Conservation (phyloP, 2,888 invertebrate species). For the Brenthis daphne region DNA sequence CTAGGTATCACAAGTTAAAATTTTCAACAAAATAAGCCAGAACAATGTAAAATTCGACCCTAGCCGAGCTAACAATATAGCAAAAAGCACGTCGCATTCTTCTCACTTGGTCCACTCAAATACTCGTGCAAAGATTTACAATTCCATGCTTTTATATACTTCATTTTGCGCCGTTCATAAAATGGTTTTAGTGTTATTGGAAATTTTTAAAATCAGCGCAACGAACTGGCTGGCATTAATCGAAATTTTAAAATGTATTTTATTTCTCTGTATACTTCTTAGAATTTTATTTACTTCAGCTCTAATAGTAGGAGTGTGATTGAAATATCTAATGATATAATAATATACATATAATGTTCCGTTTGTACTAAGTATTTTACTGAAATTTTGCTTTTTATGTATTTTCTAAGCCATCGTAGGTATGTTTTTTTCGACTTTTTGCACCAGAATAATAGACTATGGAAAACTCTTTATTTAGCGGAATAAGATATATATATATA, state of each 20-base stretch:
- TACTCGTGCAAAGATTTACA: conserved; percentile 20
- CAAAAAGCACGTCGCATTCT: conserved; percentile 6
- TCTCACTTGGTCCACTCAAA: conserved; percentile 18
- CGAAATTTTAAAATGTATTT: background rate
- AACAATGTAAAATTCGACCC: background rate
- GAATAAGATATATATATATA: no score
- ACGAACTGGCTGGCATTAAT: conserved; percentile 4
- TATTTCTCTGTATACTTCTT: background rate
- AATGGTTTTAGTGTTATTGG: conserved; percentile 17
- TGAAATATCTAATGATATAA: no score
- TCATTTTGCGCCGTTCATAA: conserved; percentile 18
- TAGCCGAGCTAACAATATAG: conserved; percentile 6
- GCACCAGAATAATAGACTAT: no score
- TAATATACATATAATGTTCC: no score
- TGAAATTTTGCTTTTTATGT: no score
- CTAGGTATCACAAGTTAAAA: no score
- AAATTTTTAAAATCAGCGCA: conserved; percentile 2
- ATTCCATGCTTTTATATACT: conserved; percentile 19
- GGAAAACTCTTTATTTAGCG: no score
- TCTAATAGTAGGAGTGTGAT: background rate
- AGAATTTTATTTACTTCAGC: background rate
- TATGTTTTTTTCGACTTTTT: no score
- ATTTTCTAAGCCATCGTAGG: no score
- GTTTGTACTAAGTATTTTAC: no score
- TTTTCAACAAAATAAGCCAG: background rate